A percentile compares a stretch with the other conserved stretches of the same genome.
Conservation (phyloP, 1,140 invertebrate species). For the Fopius arisanus region DNA sequence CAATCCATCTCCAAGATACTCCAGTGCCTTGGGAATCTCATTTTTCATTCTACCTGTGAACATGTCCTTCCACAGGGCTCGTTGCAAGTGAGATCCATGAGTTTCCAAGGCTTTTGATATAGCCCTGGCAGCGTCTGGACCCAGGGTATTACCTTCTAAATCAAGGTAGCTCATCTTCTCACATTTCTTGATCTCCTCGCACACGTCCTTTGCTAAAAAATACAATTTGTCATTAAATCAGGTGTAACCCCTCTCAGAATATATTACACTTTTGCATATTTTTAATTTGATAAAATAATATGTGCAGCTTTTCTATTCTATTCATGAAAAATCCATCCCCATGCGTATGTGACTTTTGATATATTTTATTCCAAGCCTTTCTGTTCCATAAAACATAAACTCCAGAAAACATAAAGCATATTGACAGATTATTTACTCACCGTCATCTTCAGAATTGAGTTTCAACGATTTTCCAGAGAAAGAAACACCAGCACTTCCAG, state of each 20-base stretch:
- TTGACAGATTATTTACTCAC: slow-evolving; percentile 58
- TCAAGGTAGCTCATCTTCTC: slow-evolving; percentile 75
- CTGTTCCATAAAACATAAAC: too few species aligned
- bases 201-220: slow-evolving; percentile 70
- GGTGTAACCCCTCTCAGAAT: too few species aligned
- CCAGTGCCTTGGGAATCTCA: slow-evolving; percentile 92
- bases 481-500: slow-evolving; percentile 62
- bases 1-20: slow-evolving; percentile 82
- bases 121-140: slow-evolving; percentile 84
- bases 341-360: slow-evolving; percentile 18
- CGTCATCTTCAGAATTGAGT: slow-evolving; percentile 73
- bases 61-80: slow-evolving; percentile 94
- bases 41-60: slow-evolving; percentile 94
- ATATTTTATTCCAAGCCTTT: background rate
- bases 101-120: slow-evolving; percentile 82
- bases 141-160: slow-evolving; percentile 93
- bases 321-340: background rate
- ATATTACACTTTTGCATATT: too few species aligned
- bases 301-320: too few species aligned
- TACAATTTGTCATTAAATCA: slow-evolving; percentile 21
- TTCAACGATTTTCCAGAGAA: slow-evolving; percentile 75
- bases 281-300: background rate
- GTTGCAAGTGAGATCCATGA: slow-evolving; percentile 78
- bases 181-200: slow-evolving; percentile 72
- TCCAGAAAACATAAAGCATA: background rate